Percentiles rank a stretch among this genome's conserved stretches.
Conservation (phyloP, 1,140 invertebrate species). For the Metopolophium dirhodum region DNA sequence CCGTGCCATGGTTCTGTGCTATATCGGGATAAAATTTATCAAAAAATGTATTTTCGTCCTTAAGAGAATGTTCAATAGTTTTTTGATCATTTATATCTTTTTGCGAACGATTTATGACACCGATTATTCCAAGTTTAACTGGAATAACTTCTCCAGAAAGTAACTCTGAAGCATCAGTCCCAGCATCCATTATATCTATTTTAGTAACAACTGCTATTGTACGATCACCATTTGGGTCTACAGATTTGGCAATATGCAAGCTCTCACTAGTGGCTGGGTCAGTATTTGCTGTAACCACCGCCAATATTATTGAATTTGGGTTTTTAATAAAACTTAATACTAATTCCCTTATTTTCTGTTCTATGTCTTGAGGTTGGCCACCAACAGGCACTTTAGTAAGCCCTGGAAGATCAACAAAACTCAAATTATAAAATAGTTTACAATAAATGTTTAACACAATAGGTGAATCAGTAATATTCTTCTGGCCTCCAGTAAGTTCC, state of each 20-base stretch:
- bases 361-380: conserved; percentile 92
- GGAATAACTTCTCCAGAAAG: conserved; percentile 75
- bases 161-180: conserved; percentile 78
- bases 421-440: conserved; percentile 86
- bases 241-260: conserved; percentile 92
- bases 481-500: conserved; percentile 72
- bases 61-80: conserved; percentile 68
- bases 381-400: conserved; percentile 95
- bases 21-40: conserved; percentile 72
- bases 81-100: conserved; percentile 75
- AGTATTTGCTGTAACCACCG: conserved; percentile 94
- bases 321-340: conserved; percentile 91
- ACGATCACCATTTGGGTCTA: conserved; percentile 86
- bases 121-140: conserved; percentile 80
- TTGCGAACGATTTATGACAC: conserved; percentile 78
- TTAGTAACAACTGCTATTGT: conserved; percentile 79
- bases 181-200: conserved; percentile 79
- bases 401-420: conserved; percentile 93
- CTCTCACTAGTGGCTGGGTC: conserved; percentile 97
- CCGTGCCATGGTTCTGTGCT: conserved; percentile 70
- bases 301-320: conserved; percentile 92
- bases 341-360: conserved; percentile 90
- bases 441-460: conserved; percentile 75
- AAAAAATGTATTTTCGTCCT: conserved; percentile 71
- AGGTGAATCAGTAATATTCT: conserved; percentile 74